These are phyloP conservation scores for Dermolepida albohirtum DNA, from an alignment of 2,888 invertebrate genomes.

Conservation along the genomic window DNA sequence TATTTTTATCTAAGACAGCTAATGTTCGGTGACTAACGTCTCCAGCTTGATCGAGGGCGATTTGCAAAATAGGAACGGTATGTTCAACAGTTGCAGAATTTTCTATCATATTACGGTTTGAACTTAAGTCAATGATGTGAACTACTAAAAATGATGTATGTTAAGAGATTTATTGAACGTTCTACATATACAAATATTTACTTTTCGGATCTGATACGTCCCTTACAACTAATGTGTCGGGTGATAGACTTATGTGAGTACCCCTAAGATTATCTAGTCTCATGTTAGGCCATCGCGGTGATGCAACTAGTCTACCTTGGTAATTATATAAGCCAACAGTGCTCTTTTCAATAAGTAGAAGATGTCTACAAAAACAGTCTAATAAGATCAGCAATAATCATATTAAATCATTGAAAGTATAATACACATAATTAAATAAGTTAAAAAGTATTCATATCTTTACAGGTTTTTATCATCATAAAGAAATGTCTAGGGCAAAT, in stretches of 20 bases:
- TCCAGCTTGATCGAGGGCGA: slow-evolving; percentile 89
- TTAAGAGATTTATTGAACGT: neutral
- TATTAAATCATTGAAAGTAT: too few relatives aligned
- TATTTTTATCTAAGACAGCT: slow-evolving; percentile 89
- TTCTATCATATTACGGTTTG: slow-evolving; percentile 78
- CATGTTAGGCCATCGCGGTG: slow-evolving; percentile 88
- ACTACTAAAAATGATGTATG: slow-evolving; percentile 71
- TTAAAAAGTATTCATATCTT: too few relatives aligned
- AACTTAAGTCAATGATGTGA: slow-evolving; percentile 86
- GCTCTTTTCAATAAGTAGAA: slow-evolving; percentile 88
- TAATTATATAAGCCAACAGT: slow-evolving; percentile 91
- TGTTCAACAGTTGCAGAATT: slow-evolving; percentile 83
- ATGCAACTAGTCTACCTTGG: slow-evolving; percentile 88
- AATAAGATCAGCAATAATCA: too few relatives aligned
- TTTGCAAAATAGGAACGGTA: slow-evolving; percentile 80
- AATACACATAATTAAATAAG: too few relatives aligned
- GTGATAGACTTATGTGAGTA: slow-evolving; percentile 83
- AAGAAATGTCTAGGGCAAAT: too few relatives aligned
- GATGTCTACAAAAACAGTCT: slow-evolving; percentile 78
- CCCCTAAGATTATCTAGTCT: slow-evolving; percentile 83
- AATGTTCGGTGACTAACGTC: slow-evolving; percentile 82
- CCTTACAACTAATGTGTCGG: slow-evolving; percentile 87
- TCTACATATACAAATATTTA: slow-evolving; percentile 61
- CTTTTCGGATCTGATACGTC: slow-evolving; percentile 88
- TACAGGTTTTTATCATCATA: too few relatives aligned